Percentiles rank a stretch among this genome's conserved stretches.
phyloP scores from a whole-genome alignment of 2,113 vertebrate genomes.

The Poicephalus gulielmi region DNA sequence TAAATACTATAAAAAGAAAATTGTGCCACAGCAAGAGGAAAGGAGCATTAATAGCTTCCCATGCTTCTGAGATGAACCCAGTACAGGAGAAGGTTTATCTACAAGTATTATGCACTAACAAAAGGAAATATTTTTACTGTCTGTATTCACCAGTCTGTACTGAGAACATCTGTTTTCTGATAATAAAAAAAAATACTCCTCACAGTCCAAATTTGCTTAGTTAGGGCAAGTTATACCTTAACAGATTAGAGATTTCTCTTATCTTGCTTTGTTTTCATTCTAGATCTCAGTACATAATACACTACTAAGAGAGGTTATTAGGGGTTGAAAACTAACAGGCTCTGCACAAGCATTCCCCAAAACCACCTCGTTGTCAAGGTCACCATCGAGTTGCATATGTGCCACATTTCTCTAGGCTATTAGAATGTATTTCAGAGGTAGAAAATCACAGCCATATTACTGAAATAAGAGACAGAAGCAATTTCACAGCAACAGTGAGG shows the following conservation, averaged over 20 bases:
- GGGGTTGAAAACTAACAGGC: background rate
- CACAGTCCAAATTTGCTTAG: background rate
- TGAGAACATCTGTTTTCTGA: background rate
- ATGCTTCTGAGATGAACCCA: background rate
- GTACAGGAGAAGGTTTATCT: background rate
- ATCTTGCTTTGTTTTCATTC: background rate
- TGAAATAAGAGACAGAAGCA: background rate
- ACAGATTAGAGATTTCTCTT: background rate
- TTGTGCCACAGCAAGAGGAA: background rate
- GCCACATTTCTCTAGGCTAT: background rate
- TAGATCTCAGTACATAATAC: background rate
- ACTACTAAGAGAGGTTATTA: background rate
- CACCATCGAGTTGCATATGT: rapidly evolving
- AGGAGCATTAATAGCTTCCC: background rate
- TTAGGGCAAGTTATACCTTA: background rate
- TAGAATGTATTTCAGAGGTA: background rate
- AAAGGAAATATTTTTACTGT: background rate
- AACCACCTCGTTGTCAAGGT: background rate
- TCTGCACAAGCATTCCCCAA: background rate
- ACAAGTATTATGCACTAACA: background rate
- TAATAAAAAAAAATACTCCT: background rate
- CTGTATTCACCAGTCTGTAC: background rate
- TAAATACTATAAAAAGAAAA: background rate
- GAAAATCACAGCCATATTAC: background rate
- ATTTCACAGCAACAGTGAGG: background rate